A percentile compares a stretch with the other conserved stretches of the same genome.
These are phyloP conservation scores for Lophochroa leadbeateri DNA, from an alignment of 2,113 vertebrate genomes.

Conservation along the genomic window DNA sequence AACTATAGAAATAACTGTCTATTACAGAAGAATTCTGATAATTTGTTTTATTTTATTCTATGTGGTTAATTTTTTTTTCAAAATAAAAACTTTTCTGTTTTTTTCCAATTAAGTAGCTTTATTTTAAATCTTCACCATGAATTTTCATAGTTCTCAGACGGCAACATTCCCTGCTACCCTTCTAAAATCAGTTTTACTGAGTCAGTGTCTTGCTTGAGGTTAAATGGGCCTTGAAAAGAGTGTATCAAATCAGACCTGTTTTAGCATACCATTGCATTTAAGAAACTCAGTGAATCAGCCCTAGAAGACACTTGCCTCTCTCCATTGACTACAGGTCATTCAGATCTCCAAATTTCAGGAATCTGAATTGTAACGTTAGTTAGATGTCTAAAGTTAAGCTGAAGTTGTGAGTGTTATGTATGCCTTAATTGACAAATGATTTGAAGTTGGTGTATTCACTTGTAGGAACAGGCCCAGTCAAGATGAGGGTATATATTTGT, in stretches of 20 bases:
- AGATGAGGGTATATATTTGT: neutral
- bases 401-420: neutral
- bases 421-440: neutral
- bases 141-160: neutral
- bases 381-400: neutral
- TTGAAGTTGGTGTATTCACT: neutral
- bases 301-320: neutral
- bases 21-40: neutral
- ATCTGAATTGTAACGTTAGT: neutral
- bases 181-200: neutral
- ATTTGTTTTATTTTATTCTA: neutral
- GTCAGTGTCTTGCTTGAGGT: neutral
- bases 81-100: neutral
- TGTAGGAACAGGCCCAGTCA: slow-evolving; percentile 9
- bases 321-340: neutral
- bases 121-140: neutral
- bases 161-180: accelerated
- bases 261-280: neutral
- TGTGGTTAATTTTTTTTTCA: neutral
- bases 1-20: neutral
- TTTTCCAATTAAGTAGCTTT: neutral
- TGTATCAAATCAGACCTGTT: neutral
- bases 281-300: neutral
- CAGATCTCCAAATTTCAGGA: neutral
- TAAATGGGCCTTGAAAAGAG: neutral